Base-by-base conservation (phyloP, 2,797 vertebrate genomes). In the Pangasius larnaudii region DNA sequence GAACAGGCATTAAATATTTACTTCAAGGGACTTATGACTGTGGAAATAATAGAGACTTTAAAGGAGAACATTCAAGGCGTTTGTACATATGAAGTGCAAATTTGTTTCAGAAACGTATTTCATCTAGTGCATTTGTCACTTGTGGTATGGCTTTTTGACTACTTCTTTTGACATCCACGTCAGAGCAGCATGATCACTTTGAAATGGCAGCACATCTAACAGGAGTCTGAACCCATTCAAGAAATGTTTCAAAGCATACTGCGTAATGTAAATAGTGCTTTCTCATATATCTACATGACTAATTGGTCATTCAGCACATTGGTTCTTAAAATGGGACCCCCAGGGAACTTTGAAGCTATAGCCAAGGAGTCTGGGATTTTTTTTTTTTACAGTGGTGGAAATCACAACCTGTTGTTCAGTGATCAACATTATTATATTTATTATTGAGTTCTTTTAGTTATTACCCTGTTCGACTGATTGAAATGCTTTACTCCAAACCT, bases 51-150 rank as follows among this genome's bases (percentile, higher is more conserved):
- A 22, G 51, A 56, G 18, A 80, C 27, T n/a, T 61, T 81, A 36
- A 36, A 13, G 56, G 58, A 85, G 77, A 85, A 39, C 51, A 36
- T 86, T 71, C n/a, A 53, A 85, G 39, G 24, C 72, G 49, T 85
- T 87, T 85, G 63, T 69, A 65, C 71, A 87, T 71, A 58, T 30
- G 46, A 58, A 74, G 72, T 10, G 30, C 24, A 46, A 51, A 85
- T 88, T 27, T 69, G 36, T 84, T 63, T 69, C 49, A 27, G 82
- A 69, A 49, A 78, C 72, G 84, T 85, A 81, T 86, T 89, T 84
- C 51, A 88, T 39, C 79, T 74, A 78, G 53, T 39, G 42, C 46
- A 42, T 58, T 88, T 51, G 49, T 67, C 81, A 63, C 33, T 36
- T 27, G 30, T 75, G 49, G 7, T 71, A 77, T 49, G 72, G 42